These are phyloP conservation scores for Chirona hameri DNA, from an alignment of 2,888 invertebrate species.

Conservation along the genomic window DNA sequence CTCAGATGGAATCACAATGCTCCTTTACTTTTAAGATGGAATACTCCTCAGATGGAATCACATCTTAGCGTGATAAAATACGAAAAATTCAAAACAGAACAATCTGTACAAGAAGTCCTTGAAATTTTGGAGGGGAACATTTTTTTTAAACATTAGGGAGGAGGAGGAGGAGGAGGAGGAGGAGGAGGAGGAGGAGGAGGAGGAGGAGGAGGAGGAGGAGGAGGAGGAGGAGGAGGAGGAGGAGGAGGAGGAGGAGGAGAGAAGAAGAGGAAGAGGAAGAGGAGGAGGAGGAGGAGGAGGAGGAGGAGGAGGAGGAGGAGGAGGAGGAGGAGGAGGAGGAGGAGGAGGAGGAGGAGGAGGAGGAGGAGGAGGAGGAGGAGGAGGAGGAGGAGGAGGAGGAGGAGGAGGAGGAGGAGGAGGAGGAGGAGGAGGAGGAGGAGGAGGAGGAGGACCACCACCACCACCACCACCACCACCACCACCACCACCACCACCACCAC, in stretches of 20 bases:
- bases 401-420: background rate
- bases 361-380: background rate
- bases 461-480: no score
- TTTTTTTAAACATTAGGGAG: no score
- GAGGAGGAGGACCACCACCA: background rate
- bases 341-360: background rate
- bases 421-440: background rate
- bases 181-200: background rate
- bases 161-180: background rate
- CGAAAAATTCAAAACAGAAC: no score
- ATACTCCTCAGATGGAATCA: no score
- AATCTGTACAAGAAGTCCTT: no score
- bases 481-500: no score
- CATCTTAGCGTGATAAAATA: no score
- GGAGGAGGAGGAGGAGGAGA: background rate
- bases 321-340: background rate
- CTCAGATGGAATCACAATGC: no score
- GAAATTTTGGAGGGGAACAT: no score
- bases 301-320: slow-evolving; percentile 3
- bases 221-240: background rate
- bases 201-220: background rate
- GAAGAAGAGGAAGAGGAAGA: no score
- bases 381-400: background rate
- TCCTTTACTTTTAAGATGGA: no score
- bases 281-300: background rate